These are phyloP conservation scores for Neodiprion fabricii DNA, from an alignment of 1,140 invertebrate species.

Conservation along the genomic window DNA sequence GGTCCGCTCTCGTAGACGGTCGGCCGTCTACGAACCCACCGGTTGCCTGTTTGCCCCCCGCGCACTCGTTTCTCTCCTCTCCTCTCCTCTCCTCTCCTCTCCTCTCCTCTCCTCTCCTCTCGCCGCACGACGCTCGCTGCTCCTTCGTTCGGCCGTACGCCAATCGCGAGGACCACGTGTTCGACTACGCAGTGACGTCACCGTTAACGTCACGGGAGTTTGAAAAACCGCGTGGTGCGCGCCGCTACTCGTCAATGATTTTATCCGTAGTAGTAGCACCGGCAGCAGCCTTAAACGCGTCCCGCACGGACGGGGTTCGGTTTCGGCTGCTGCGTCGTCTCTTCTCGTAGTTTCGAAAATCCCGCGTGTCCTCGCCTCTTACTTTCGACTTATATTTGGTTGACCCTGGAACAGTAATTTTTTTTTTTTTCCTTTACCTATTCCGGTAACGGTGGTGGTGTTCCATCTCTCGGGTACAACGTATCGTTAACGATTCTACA, in stretches of 20 bases:
- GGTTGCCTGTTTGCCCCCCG: background rate
- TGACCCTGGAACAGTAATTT: no score
- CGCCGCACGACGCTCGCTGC: conserved; percentile 21
- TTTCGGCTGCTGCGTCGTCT: no score
- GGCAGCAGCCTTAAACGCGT: no score
- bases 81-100: conserved; percentile 24
- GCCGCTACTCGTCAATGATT: conserved; percentile 1
- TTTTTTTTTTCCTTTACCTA: no score
- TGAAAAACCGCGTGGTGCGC: background rate
- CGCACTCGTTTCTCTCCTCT: background rate
- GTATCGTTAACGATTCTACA: no score
- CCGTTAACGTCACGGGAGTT: conserved; percentile 7
- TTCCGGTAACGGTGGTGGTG: no score
- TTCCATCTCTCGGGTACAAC: no score
- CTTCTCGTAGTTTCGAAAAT: no score
- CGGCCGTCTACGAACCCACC: background rate
- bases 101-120: conserved; percentile 22
- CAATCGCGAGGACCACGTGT: conserved; percentile 2
- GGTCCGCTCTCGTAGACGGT: conserved; percentile 6
- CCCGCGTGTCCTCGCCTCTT: no score
- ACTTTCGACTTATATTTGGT: no score
- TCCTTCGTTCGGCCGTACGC: conserved; percentile 8
- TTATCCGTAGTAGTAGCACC: no score
- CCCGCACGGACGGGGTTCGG: no score
- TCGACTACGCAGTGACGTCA: background rate